Conservation (phyloP, 1,140 invertebrate species). For the Cydia fagiglandana region DNA sequence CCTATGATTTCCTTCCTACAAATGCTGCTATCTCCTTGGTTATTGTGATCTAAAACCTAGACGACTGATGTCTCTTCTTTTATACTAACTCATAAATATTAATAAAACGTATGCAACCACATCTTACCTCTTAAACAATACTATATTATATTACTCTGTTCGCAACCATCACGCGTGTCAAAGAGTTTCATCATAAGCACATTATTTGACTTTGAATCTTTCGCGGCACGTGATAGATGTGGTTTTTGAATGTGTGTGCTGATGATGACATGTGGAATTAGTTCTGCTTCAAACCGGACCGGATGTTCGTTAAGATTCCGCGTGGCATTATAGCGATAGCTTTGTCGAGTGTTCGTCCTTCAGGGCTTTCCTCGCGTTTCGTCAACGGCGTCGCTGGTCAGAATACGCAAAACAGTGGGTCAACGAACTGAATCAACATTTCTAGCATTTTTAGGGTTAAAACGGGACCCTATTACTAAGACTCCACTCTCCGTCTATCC, state of each 20-base stretch:
- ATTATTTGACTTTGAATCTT: slow-evolving; percentile 1
- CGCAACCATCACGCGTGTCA: slow-evolving; percentile 26
- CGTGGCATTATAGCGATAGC: slow-evolving; percentile 3
- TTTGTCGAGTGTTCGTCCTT: slow-evolving; percentile 27
- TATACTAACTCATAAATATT: neutral
- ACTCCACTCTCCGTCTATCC: too few species aligned
- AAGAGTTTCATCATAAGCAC: neutral
- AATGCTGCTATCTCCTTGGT: too few species aligned
- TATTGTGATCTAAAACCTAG: too few species aligned
- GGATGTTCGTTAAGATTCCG: slow-evolving; percentile 20
- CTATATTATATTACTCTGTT: neutral
- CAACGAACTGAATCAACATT: neutral
- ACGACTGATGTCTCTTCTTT: too few species aligned
- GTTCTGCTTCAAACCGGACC: slow-evolving; percentile 10
- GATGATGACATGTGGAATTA: slow-evolving; percentile 27
- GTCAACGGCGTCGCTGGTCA: neutral
- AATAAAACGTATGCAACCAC: neutral
- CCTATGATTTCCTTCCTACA: too few species aligned
- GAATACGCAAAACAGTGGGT: neutral
- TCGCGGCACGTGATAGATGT: neutral
- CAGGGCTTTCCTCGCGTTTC: neutral
- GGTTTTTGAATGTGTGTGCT: neutral
- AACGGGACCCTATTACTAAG: too few species aligned
- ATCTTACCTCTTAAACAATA: slow-evolving; percentile 16
- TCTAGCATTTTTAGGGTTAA: neutral